Evolutionary conservation across 2,113 vertebrate species (phyloP), one percentile per base, ranked within the genome.

Genomic region (Tauraco erythrolophus): DNA sequence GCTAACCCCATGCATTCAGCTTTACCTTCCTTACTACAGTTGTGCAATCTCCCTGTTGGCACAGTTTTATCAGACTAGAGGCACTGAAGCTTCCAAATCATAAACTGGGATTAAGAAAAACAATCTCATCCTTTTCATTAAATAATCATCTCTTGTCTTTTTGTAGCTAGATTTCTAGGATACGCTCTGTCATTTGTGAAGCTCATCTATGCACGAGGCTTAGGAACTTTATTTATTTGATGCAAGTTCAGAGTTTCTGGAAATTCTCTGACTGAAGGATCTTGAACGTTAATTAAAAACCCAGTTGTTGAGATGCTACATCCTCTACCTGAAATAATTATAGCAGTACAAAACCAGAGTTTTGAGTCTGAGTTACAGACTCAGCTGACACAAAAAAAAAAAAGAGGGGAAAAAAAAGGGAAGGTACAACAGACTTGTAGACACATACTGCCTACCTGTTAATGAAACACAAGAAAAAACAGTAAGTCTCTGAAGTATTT

Each of bases 71-170:
- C 37, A 1, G 28, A 62, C n/a, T 45, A 88, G 66, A 90, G 37
- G 54, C 64, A 80, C 72, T 94, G 94, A 85, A 84, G 22, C 3
- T 65, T 93, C 43, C 46, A 87, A 86, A 62, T 51, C 2, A 1
- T 70, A 89, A 95, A 86, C 13, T 19, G 19, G n/a, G 45, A 85
- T 86, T 90, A 88, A 84, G 79, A 91, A 95, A 92, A 85, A 31
- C 30, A 79, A 41, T 57, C 7, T 1, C 11, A 68, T 68, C 24
- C 57, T 92, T 94, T 95, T 83, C 85, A 87, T 91, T 84, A 94
- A 89, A 82, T 81, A 89, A 88, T 90, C 35, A 69, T 30, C 64
- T 79, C 30, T 54, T 2, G 9, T 68, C 45, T 65, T 78, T 87
- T 93, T 84, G 43, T 65, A 41, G 66, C 37, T 83, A 84, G 37